Evolutionary conservation across 2,113 vertebrate genomes (phyloP), one percentile per base, ranked within the genome.

Genomic region (Sciurus niger): DNA sequence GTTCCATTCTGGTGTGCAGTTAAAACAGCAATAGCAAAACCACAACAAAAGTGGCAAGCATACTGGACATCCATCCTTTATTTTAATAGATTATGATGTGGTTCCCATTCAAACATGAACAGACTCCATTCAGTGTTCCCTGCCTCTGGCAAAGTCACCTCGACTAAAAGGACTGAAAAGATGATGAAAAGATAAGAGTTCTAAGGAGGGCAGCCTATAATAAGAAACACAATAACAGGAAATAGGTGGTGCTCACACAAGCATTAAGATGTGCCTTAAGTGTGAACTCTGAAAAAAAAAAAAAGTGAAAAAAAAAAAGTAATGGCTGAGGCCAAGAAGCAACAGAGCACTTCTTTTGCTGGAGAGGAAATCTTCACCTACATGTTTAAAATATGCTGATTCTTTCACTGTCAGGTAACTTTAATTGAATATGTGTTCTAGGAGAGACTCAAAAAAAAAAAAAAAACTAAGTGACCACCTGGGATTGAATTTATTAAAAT

Each of bases 201-300:
- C 84, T 60, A 74, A 88, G 82, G 68, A 95, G 93, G 80, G 72
- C 89, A 67, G 83, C 72, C 95, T 95, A 90, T 90, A 93, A 90
- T 83, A 92, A 97, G 96, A 97, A 95, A 93, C 93, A 96, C 95
- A 97, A 88, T 97, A 83, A 93, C 89, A 95, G 97, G 95, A 98
- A 98, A 82, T 97, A 92, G 97, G 96, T 92, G 96, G 96, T 95
- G 87, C 58, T 58, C 97, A 97, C 94, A 89, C 7, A 80, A 82
- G 95, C 90, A 92, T 74, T 95, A 80, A 93, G 93, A 95, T 70
- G 80, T 91, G 79, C 84, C 76, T 93, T 9, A 96, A 95, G 93
- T 98, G 97, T 94, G 95, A 96, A 97, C 86, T n/a, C 73, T n/a
- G 68, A 1, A 11, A 22, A 2, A 1, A 51, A 1, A 51, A 86